Evolutionary conservation across 2,797 vertebrate species (phyloP), one percentile per base, ranked within the genome.

Genomic region (Oreochromis grahami): DNA sequence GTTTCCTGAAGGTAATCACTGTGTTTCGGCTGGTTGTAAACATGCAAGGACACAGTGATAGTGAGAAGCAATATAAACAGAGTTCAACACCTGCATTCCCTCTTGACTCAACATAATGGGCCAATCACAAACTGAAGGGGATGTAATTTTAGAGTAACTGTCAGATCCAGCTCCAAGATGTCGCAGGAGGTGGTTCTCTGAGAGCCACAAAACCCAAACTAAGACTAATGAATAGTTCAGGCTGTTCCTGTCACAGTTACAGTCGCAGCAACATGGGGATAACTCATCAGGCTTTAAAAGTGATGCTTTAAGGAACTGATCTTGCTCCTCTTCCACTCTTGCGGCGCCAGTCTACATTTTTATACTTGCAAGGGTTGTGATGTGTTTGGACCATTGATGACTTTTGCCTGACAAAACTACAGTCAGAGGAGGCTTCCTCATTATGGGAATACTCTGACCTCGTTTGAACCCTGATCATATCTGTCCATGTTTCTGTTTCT

Each of bases 151-250:
- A 29, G 24, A 48, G 24, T 7, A 45, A 29, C 41, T 45, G 41
- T 48, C 41, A 72, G 41, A 72, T 72, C 68, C 68, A 72, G 68
- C 68, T 48, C 41, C 41, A 48, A 72, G 68, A 19, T 50, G 68
- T 50, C 43, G 15, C 12, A 50, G 15, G 26, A 74, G 43, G 43
- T 74, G 15, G 15, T 50, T 74, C 45, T 50, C 43, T 8, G 43
- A 72, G 43, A 48, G 43, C 24, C 24, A 32, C 24, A 19, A 19
- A 32, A n/a, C 70, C 70, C 15, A 70, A 70, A 70, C 38, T 45
- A 24, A 24, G 0, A 13, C 65, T 43, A 72, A 17, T 26, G 21
- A 70, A 26, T 26, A 70, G 65, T 45, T 45, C 41, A 70, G 24
- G 0, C 41, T 45, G 41, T 45, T 70, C 21, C 21, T 0, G 8